phyloP scores from a whole-genome alignment of 23 tunicate species.

The Phallusia fumigata region DNA sequence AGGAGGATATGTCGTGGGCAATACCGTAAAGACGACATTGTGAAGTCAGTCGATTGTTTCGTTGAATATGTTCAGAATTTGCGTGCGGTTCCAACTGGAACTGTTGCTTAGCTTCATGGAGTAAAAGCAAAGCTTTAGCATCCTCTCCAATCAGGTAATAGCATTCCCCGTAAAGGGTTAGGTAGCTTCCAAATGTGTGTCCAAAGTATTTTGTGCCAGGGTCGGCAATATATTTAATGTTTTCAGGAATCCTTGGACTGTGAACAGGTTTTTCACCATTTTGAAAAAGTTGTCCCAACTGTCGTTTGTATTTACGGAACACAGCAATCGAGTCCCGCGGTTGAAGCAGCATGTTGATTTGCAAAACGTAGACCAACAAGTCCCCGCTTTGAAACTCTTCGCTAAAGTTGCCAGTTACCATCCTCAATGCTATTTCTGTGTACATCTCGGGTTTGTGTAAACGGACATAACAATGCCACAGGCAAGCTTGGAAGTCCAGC shows the following conservation, averaged over 20 bases:
- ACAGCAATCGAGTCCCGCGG: not conserved
- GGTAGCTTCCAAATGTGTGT: not conserved
- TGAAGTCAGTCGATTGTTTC: not conserved
- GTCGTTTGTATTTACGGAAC: not conserved
- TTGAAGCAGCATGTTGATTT: not conserved
- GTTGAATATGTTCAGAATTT: not conserved
- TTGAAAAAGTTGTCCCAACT: not conserved
- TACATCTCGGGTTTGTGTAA: not conserved
- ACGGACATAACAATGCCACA: not conserved
- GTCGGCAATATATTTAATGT: not conserved
- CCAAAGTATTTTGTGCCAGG: not conserved
- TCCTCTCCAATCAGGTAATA: not conserved
- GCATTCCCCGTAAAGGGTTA: not conserved
- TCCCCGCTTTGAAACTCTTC: not conserved
- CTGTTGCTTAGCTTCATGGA: not conserved
- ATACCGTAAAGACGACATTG: not conserved
- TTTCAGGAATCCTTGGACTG: not conserved
- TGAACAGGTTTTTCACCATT: not conserved
- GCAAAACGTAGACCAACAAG: not conserved
- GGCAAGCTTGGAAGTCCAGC: not conserved
- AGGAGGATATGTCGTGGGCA: not conserved
- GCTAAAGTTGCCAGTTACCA: not conserved
- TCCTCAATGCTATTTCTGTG: not conserved
- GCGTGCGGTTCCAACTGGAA: not conserved
- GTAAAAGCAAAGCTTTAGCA: not conserved